Evolutionary conservation across 2,888 invertebrate genomes (phyloP).

Genomic region (Carabus problematicus): DNA sequence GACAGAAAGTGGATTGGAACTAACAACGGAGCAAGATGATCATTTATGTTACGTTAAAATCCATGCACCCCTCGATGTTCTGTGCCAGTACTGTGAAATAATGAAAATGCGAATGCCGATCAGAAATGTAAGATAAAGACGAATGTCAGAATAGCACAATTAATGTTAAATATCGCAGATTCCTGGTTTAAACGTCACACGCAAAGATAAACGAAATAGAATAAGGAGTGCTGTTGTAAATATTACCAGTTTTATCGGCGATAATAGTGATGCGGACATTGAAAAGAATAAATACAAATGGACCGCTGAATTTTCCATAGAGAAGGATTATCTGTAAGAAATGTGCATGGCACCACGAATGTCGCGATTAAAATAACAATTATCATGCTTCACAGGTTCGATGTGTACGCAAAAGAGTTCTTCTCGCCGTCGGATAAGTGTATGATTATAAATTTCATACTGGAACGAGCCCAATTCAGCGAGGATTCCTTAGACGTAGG

Average conservation of each 20-base stretch:
- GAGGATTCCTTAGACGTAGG: slow-evolving; percentile 67
- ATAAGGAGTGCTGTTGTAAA: no score
- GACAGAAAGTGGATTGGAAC: not conserved
- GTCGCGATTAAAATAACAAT: slow-evolving; percentile 26
- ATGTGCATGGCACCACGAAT: slow-evolving; percentile 22
- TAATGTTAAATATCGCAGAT: not conserved
- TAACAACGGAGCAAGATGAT: slow-evolving; percentile 5
- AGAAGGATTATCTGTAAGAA: slow-evolving; percentile 76
- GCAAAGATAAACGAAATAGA: not conserved
- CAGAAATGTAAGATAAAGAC: not conserved
- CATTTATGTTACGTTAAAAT: slow-evolving; percentile 1
- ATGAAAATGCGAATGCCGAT: slow-evolving; percentile 9
- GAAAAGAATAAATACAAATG: slow-evolving; percentile 62
- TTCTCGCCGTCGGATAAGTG: slow-evolving; percentile 71
- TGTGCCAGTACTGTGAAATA: slow-evolving; percentile 6
- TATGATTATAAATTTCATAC: slow-evolving; percentile 76
- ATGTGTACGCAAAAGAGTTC: slow-evolving; percentile 70
- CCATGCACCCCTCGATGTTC: not conserved
- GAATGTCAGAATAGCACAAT: not conserved
- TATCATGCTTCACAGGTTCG: slow-evolving; percentile 63
- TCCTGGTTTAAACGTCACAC: slow-evolving; percentile 12
- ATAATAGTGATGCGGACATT: not conserved
- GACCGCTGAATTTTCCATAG: slow-evolving; percentile 72
- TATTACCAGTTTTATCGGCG: not conserved
- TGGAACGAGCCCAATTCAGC: slow-evolving; percentile 73